Conservation (phyloP, 2,888 invertebrate genomes). For the Anaspis maculata region DNA sequence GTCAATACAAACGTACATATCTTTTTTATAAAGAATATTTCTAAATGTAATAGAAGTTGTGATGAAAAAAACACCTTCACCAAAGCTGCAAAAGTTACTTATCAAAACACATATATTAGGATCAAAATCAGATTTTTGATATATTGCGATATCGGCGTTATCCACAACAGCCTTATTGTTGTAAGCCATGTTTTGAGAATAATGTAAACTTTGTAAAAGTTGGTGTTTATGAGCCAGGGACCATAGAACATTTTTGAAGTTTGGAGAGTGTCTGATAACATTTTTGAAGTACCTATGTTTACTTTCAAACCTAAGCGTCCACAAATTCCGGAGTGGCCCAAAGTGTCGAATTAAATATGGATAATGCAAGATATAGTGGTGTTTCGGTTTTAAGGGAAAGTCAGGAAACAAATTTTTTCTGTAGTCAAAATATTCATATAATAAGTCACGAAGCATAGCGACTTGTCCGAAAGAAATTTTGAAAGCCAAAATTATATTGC, state of each 20-base stretch:
- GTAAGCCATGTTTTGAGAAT: background rate
- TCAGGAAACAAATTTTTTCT: slow-evolving; percentile 6
- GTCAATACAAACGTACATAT: slow-evolving; percentile 2
- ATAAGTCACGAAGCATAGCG: background rate
- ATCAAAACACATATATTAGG: too few species aligned
- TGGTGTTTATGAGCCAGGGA: slow-evolving; percentile 12
- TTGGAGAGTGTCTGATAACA: slow-evolving; percentile 8
- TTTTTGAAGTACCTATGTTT: slow-evolving; percentile 18
- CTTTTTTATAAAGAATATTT: too few species aligned
- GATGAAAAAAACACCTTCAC: slow-evolving; percentile 3
- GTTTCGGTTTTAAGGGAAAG: slow-evolving; percentile 16
- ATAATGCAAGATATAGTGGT: slow-evolving; percentile 22
- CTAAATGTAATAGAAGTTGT: background rate
- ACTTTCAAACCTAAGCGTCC: slow-evolving; percentile 20
- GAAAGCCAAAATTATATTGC: background rate
- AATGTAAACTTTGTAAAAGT: slow-evolving; percentile 6
- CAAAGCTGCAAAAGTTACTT: background rate
- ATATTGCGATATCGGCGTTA: too few species aligned
- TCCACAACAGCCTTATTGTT: background rate
- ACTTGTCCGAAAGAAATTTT: background rate
- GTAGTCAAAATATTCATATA: background rate
- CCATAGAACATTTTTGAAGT: slow-evolving; percentile 13
- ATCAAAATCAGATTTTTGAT: too few species aligned
- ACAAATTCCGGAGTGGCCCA: slow-evolving; percentile 16
- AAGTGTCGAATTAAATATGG: slow-evolving; percentile 14